Evolutionary conservation across 2,888 invertebrate genomes (phyloP), one percentile per base, ranked within the genome.

Genomic region (Arctia plantaginis): DNA sequence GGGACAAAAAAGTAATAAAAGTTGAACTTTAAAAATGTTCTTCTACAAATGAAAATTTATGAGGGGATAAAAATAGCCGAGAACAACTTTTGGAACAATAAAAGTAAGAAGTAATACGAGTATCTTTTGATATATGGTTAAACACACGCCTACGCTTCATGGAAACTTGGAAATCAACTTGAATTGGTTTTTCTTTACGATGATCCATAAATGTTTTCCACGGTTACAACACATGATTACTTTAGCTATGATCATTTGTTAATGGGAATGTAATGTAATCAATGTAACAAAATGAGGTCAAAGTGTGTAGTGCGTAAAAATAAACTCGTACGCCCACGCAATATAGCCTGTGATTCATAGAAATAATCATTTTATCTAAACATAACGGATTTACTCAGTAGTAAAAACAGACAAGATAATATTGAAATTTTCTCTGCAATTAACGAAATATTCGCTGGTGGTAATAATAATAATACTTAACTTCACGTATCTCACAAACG

Each of bases 81-180:
- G 35, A 75, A 71, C 41, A 41, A 81, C 76, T 69, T 79, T 79
- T 73, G 69, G 55, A 30, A 59, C 66, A n/a, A 70, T 69, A 74
- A 78, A 83, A 82, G 79, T 84, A 79, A 47, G 77, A 81, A 73
- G 78, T 72, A 78, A 82, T 81, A 10, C 51, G n/a, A 55, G 51
- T 23, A 41, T 71, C 41, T 35, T 74, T 47, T 81, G 59, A 77
- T 72, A 73, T 78, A 84, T 67, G 70, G 67, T 79, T 69, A 69
- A 72, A 67, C 55, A 33, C n/a, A 62, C 70, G 65, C 76, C 74
- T 68, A 71, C 67, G 15, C 15, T 18, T 62, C 15, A 6, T 6
- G 3, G 6, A 6, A 35, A 30, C 18, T 62, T 30, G 15, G 30
- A 62, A 62, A 59, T 27, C 7, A 30, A 62, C 62, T 30, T 18